Evolutionary conservation across 2,888 invertebrate genomes (phyloP), one percentile per base, ranked within the genome.

Genomic region (Prosopocoilus inquinatus): DNA sequence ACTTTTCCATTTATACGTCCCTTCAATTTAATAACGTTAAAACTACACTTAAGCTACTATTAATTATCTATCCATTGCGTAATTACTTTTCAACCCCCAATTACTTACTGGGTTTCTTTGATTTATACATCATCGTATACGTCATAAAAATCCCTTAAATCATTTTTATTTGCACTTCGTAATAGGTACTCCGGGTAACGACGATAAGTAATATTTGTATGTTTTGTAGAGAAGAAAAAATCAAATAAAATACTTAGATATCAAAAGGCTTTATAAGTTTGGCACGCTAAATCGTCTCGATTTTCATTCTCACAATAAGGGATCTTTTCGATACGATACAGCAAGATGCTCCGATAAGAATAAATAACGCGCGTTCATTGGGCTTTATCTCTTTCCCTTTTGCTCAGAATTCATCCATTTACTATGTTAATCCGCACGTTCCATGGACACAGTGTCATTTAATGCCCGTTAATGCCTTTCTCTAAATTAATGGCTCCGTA

Each of bases 401-500:
- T 70, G 64, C 70, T 67, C 69, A 67, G 67, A 68, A 71, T 72
- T 71, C 71, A 73, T 72, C 73, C 72, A 74, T 74, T 74, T 72
- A 73, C 72, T 70, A 72, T 72, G 73, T 74, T 74, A 75, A 75
- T 75, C 74, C 73, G 70, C 68, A 69, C 71, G 69, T 73, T 67
- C 72, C 73, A 73, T 71, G 73, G 71, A 72, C 74, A 72, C 65
- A 68, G 72, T 66, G 68, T 73, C 73, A 73, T 72, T 71, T 72
- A 73, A 73, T 71, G 64, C 70, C 64, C 62, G 63, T 67, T 72
- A 74, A 74, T 70, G 69, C 70, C 65, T 61, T 66, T 65, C 65
- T 62, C 63, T 65, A 67, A 71, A 72, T 70, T 71, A 71, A 71
- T 69, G 69, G 67, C 64, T 62, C 64, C 65, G 68, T 69, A 71